phyloP scores from a whole-genome alignment of 2,888 invertebrate genomes.

The Ochlodes sylvanus region DNA sequence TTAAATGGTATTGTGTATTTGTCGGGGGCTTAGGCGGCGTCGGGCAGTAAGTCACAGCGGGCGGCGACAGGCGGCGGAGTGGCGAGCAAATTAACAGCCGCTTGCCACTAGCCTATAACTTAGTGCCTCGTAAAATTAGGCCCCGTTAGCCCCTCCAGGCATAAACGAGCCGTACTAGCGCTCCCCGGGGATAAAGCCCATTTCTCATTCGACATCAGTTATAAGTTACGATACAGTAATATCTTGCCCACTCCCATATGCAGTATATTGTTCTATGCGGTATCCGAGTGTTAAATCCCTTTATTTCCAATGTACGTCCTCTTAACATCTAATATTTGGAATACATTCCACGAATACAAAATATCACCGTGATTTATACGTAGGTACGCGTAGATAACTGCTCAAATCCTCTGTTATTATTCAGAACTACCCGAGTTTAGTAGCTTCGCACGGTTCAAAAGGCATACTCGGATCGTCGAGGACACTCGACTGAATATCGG shows the following conservation, averaged over 20 bases:
- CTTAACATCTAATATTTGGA: too few relatives aligned
- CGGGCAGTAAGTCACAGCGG: conserved; percentile 76
- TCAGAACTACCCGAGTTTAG: conserved; percentile 54
- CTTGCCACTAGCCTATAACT: conserved; percentile 79
- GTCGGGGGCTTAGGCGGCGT: conserved; percentile 40
- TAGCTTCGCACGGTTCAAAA: conserved; percentile 61
- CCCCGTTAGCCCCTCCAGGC: conserved; percentile 74
- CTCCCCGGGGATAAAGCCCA: conserved; percentile 62
- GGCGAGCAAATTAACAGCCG: conserved; percentile 81
- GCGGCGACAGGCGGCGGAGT: conserved; percentile 76
- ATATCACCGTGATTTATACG: not conserved
- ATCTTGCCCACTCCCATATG: not conserved
- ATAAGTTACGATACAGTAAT: conserved; percentile 42
- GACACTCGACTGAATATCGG: conserved; percentile 67
- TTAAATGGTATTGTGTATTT: conserved; percentile 44
- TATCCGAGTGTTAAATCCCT: too few relatives aligned
- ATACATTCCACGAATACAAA: too few relatives aligned
- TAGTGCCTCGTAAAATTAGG: conserved; percentile 83
- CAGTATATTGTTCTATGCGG: not conserved
- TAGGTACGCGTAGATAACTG: not conserved
- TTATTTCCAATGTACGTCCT: too few relatives aligned
- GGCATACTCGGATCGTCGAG: conserved; percentile 61
- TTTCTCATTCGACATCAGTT: conserved; percentile 66
- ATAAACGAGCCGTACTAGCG: conserved; percentile 54
- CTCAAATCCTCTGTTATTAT: conserved; percentile 54